Percentiles rank a stretch among this genome's conserved stretches.
Evolutionary conservation across 2,113 vertebrate genomes (phyloP).

Genomic region (Cebus imitator): DNA sequence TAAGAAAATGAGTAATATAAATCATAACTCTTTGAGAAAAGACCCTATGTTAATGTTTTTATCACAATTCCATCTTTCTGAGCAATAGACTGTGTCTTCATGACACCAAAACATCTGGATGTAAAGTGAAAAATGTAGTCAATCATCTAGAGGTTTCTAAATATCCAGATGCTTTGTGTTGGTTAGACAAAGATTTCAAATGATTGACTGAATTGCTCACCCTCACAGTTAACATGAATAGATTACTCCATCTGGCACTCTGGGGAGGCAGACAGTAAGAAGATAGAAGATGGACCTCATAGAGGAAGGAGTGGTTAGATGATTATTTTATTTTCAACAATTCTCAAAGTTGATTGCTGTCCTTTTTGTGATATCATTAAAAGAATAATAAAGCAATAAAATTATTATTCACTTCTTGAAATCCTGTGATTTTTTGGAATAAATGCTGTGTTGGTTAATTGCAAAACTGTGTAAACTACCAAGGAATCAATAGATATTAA

Average conservation of each 20-base stretch:
- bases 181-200: slow-evolving; percentile 45
- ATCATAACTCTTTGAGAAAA: slow-evolving; percentile 47
- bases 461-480: background rate
- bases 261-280: background rate
- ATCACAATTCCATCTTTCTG: slow-evolving; percentile 38
- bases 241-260: slow-evolving; percentile 14
- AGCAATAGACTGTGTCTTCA: slow-evolving; percentile 42
- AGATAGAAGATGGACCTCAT: background rate
- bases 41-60: slow-evolving; percentile 40
- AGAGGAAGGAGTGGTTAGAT: background rate
- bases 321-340: background rate
- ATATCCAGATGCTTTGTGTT: slow-evolving; percentile 55
- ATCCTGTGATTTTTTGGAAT: background rate
- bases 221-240: background rate
- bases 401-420: background rate
- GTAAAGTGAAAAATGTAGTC: slow-evolving; percentile 46
- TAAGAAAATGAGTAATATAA: slow-evolving; percentile 35
- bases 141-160: slow-evolving; percentile 56
- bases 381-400: background rate
- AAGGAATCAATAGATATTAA: background rate
- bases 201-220: slow-evolving; percentile 55
- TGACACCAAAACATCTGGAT: slow-evolving; percentile 55
- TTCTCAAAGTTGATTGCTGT: background rate
- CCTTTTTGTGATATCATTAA: background rate
- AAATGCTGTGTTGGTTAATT: background rate